Base-by-base conservation (phyloP, 2,113 vertebrate species). In the Sturnira hondurensis region DNA sequence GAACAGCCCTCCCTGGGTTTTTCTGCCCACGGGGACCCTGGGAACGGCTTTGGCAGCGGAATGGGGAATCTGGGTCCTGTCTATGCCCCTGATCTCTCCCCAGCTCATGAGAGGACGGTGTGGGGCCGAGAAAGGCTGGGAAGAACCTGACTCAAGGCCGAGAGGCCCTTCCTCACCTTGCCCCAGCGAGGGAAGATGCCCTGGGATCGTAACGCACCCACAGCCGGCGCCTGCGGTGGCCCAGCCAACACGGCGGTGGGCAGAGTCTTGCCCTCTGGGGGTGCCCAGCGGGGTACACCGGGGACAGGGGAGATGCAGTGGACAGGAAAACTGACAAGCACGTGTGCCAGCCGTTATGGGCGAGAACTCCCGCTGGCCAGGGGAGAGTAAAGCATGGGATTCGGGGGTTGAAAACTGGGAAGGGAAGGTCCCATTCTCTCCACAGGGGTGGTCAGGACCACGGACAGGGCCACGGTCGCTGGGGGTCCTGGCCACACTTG, bases 181-280 rank as follows among this genome's bases (percentile, higher is more conserved):
- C 74, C 41, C 31, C 7, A 11, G 71, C 5, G 50, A 85, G 41
- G 81, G 50, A 70, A 65, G 61, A 47, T 9, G 10, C 2, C 19
- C 11, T 63, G 20, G 45, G 90, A 28, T 73, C 31, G 17, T 38
- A 50, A 36, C 12, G 76, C 19, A 38, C 16, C 14, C 11, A 8
- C 24, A 26, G 31, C 3, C 0, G 0, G 11, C 8, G 15, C 26
- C 71, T 52, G 50, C 41, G 19, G 0, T 2, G 58, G 26, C 3
- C 58, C 58, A 67, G 6, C 56, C 24, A 1, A 12, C 11, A 26
- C 24, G 0, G 24, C 24, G 24, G 10, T 26, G 58, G 58, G 58
- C 24, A 3, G 58, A 61, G 63, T 14, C 33, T 71, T 70, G 63
- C 7, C 28, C 52, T 26, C 38, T 2, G 4, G 0, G 41, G 38